Percentiles rank a stretch among this genome's conserved stretches.
Evolutionary conservation across 2,888 invertebrate genomes (phyloP).

Genomic region (Coecobrya sp.): DNA sequence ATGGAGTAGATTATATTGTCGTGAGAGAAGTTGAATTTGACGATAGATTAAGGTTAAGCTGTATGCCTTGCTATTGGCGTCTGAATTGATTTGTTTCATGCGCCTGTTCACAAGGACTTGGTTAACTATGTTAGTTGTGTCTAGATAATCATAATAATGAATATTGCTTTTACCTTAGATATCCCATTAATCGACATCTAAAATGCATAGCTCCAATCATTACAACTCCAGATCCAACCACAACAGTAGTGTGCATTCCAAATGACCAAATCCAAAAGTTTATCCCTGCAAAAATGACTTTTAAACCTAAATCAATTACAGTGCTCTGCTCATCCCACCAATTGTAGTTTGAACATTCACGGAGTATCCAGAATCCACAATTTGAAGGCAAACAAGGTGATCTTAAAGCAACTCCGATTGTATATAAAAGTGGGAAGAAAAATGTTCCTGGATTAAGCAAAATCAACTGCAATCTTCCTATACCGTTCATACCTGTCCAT

Average conservation of each 20-base stretch:
- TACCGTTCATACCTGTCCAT: conserved; percentile 59
- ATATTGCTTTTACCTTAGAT: conserved; percentile 43
- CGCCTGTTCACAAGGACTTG: neutral
- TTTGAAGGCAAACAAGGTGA: conserved; percentile 51
- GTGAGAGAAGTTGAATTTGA: conserved; percentile 48
- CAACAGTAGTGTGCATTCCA: conserved; percentile 63
- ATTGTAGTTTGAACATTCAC: neutral
- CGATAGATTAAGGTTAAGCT: conserved; percentile 34
- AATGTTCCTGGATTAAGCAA: conserved; percentile 65
- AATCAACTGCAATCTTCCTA: conserved; percentile 46
- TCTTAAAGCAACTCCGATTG: conserved; percentile 28
- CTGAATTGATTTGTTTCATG: conserved; percentile 8
- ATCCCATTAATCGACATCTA: conserved; percentile 18
- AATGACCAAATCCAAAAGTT: conserved; percentile 75
- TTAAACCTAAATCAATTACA: neutral
- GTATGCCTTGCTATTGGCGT: neutral
- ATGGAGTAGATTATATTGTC: conserved; percentile 50
- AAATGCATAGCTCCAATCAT: conserved; percentile 68
- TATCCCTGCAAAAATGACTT: neutral
- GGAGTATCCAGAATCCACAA: conserved; percentile 53
- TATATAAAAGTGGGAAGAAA: conserved; percentile 57
- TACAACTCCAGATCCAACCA: conserved; percentile 60
- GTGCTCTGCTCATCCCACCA: neutral
- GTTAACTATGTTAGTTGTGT: too few species aligned
- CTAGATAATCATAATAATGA: too few species aligned